Base-by-base conservation (phyloP, 2,113 vertebrate genomes). In the Leptobrachium ailaonicum region DNA sequence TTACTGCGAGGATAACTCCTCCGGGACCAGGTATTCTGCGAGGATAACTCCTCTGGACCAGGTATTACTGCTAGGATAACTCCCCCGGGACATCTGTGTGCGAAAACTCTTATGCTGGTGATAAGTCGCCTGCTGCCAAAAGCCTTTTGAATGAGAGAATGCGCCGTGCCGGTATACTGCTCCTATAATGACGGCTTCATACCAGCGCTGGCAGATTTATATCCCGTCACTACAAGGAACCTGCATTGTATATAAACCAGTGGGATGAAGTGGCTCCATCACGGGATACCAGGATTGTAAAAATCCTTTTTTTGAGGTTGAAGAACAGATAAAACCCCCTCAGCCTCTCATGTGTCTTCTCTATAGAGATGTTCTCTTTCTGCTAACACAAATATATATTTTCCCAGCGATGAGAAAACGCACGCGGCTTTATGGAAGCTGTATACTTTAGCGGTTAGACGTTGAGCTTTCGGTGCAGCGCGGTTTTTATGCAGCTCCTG, bases 251-350 rank as follows among this genome's bases (percentile, higher is more conserved):
- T 7, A 13, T 54, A 45, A 58, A 58, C 67, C 41, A n/a, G 9
- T 44, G 66, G 66, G 43, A 58, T 68, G 7, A 4, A 43, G 53
- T 2, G 66, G 75, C 20, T 76, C 68, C 56, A 76, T 56, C 40
- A 42, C 63, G 40, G 32, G 41, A 77, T 56, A 77, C 56, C 6
- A 50, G 66, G 47, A 50, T 14, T 7, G 64, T 77, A 77, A 77
- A 77, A 77, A 77, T 77, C 64, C 56, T 60, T 68, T 77, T 56
- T 76, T 32, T 32, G 20, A 66, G 75, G 74, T 68, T 54, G 66
- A 58, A n/a, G 41, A 54, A 67, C 40, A 58, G 47, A 50, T 5
- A 50, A 5, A 50, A 50, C 20, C 20, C 20, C 20, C 20, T 32
- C 20, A 67, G 42, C 20, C 74, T 76, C 74, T 63, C 74, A 53